A percentile compares a stretch with the other conserved stretches of the same genome.
Conservation (phyloP, 2,113 vertebrate genomes). For the Arvicanthis niloticus region DNA sequence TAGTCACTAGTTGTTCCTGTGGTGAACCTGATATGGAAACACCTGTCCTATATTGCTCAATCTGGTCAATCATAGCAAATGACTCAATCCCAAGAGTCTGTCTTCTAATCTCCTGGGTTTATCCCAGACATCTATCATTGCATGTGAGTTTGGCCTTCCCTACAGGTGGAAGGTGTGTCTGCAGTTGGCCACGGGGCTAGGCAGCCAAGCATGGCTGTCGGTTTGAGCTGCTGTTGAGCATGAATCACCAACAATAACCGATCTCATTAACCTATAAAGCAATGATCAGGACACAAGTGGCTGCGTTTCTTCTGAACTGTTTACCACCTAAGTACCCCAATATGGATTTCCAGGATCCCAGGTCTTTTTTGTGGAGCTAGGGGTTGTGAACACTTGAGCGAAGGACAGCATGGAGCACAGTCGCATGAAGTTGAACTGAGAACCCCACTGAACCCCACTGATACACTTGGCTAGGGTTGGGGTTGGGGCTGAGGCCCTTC, state of each 20-base stretch:
- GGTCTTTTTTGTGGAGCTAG: background rate
- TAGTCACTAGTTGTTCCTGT: background rate
- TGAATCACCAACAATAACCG: constrained; percentile 24
- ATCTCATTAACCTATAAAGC: background rate
- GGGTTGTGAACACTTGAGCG: background rate
- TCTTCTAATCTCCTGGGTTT: background rate
- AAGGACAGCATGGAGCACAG: background rate
- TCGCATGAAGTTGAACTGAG: background rate
- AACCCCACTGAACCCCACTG: background rate
- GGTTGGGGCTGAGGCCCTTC: background rate
- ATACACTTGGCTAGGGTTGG: background rate
- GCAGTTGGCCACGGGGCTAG: background rate
- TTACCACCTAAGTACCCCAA: background rate
- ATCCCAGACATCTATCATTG: background rate
- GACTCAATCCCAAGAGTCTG: accelerated
- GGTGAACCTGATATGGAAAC: background rate
- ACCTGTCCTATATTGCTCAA: background rate
- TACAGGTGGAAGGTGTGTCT: background rate
- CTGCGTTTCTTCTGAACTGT: background rate
- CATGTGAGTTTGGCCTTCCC: background rate
- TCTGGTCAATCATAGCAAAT: background rate
- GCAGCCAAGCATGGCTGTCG: background rate
- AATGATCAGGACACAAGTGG: background rate
- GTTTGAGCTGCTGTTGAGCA: background rate
- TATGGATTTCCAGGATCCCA: background rate